Base-by-base conservation (phyloP, 2,797 vertebrate genomes). In the Streptopelia turtur region DNA sequence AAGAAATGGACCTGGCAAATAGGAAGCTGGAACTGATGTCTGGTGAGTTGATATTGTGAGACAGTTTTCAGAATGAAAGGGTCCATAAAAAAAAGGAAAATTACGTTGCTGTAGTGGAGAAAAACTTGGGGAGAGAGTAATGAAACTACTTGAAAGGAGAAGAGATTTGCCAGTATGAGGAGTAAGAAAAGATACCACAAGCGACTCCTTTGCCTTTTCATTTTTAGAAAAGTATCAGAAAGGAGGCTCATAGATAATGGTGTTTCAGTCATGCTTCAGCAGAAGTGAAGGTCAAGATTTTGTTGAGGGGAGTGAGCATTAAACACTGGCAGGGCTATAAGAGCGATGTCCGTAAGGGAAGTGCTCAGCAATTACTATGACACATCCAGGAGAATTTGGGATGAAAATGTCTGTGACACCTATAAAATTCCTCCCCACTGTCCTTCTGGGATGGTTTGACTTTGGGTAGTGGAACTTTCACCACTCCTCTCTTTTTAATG, bases 261-360 rank as follows among this genome's bases (percentile, higher is more conserved):
- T 47, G 33, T 15, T 83, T 93, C 66, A 52, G 49, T 63, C 5
- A 17, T 57, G 28, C 35, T 78, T 69, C 71, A 31, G 23, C 66
- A 47, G 59, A 83, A 77, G 35, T 3, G 8, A 12, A 84, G 41
- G 22, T 75, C 41, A 60, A 25, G 12, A 25, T 64, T 70, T 66
- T 10, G 10, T 63, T 66, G 28, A 70, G 41, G 39, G 5, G 14
- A 82, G 39, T 1, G 7, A 65, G 43, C 30, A 2, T 66, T 74
- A 30, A 74, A 47, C 45, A 13, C 23, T 68, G 41, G 9, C 24
- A 43, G 56, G 27, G 16, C 11, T 24, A 3, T 82, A 55, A 49
- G 50, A 85, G 15, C 1, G 1, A 17, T 79, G 9, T 52, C 45
- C 0, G 0, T 56, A 39, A 64, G 13, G 31, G 25, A 43, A 17